Conservation (phyloP, 2,888 invertebrate genomes). For the Tiliacea aurago region DNA sequence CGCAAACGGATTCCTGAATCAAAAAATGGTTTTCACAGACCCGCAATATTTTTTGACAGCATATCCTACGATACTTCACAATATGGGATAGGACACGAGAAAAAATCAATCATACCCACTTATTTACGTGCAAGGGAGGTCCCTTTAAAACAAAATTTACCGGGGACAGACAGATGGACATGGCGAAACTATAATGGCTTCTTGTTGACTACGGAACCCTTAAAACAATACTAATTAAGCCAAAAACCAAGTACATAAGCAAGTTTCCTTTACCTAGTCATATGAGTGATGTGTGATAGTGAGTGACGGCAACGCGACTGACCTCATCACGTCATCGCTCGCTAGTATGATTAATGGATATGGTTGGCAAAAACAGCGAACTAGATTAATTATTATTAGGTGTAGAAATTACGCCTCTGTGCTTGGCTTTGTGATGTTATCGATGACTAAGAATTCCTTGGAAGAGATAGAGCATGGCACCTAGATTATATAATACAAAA, state of each 20-base stretch:
- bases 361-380: slow-evolving; percentile 49
- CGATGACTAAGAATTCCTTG: background rate
- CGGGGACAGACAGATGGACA: too few species aligned
- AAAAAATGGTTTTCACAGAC: too few species aligned
- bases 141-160: too few species aligned
- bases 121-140: too few species aligned
- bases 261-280: background rate
- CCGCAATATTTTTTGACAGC: too few species aligned
- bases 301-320: background rate
- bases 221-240: background rate
- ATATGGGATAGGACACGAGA: too few species aligned
- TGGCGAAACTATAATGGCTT: too few species aligned
- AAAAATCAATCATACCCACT: too few species aligned
- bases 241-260: background rate
- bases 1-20: too few species aligned
- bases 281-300: background rate
- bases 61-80: too few species aligned
- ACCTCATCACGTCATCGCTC: slow-evolving; percentile 23
- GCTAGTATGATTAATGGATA: slow-evolving; percentile 55
- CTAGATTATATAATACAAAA: background rate
- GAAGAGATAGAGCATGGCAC: background rate
- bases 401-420: slow-evolving; percentile 3
- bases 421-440: slow-evolving; percentile 7
- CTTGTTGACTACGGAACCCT: too few species aligned
- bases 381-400: slow-evolving; percentile 41